These are phyloP conservation scores for Corticium candelabrum DNA, from an alignment of 37 sponge, comb jelly and placozoan genomes.

Conservation along the genomic window DNA sequence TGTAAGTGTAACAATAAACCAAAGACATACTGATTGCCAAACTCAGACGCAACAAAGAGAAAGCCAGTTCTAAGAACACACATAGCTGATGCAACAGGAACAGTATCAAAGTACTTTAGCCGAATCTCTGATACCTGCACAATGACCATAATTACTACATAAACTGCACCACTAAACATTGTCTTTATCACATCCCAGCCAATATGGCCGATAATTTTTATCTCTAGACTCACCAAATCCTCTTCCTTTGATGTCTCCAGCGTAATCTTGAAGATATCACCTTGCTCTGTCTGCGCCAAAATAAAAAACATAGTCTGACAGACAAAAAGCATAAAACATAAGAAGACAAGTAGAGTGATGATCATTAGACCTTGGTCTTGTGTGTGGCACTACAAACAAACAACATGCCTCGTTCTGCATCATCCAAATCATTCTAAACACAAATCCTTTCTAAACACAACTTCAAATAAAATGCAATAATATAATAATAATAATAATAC, in stretches of 20 bases:
- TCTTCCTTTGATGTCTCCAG: slow-evolving; percentile 51
- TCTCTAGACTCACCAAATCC: slow-evolving; percentile 43
- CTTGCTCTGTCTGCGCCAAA: slow-evolving; percentile 90
- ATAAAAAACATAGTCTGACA: slow-evolving; percentile 89
- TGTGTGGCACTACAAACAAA: slow-evolving; percentile 78
- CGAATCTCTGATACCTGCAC: slow-evolving; percentile 73
- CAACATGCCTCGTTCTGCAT: slow-evolving; percentile 90
- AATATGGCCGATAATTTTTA: too few relatives aligned
- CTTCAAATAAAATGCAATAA: not conserved
- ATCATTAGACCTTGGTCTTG: slow-evolving; percentile 63
- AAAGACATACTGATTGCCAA: slow-evolving; percentile 87
- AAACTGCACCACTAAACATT: not conserved
- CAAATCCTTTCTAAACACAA: not conserved
- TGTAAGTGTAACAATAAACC: not conserved
- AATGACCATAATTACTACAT: slow-evolving; percentile 3
- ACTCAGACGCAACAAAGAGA: slow-evolving; percentile 90
- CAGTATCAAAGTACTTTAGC: slow-evolving; percentile 97
- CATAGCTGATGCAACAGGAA: slow-evolving; percentile 79
- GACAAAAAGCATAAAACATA: slow-evolving; percentile 9
- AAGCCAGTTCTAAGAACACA: slow-evolving; percentile 91
- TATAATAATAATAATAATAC: too few relatives aligned
- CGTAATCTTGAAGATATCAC: slow-evolving; percentile 94
- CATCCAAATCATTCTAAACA: slow-evolving; percentile 80
- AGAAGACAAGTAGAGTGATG: not conserved
- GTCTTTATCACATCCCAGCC: not conserved